These are phyloP conservation scores for Rutpela maculata DNA, from an alignment of 2,888 invertebrate species.

Conservation along the genomic window DNA sequence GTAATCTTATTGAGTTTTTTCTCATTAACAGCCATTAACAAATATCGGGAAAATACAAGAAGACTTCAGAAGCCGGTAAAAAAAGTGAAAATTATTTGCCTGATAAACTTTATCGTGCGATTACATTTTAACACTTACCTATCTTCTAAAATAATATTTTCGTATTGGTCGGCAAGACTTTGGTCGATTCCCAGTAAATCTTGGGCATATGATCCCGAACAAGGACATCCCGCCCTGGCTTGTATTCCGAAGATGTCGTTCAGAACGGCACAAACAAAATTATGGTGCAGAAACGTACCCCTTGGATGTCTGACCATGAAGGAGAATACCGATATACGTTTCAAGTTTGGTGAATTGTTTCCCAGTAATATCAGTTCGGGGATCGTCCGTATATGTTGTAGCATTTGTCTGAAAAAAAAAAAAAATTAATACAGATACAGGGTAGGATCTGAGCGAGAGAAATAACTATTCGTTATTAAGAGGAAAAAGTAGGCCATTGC, in stretches of 20 bases:
- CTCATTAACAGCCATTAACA: too few relatives aligned
- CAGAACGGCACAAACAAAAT: conserved; percentile 89
- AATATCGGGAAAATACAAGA: too few relatives aligned
- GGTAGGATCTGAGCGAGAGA: too few relatives aligned
- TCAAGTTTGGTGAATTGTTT: conserved; percentile 79
- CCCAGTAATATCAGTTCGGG: conserved; percentile 88
- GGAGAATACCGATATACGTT: conserved; percentile 88
- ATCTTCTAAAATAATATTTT: conserved; percentile 81
- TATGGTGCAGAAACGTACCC: conserved; percentile 91
- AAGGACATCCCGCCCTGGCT: conserved; percentile 86
- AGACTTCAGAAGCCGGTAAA: too few relatives aligned
- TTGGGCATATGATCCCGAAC: conserved; percentile 90
- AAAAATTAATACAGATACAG: too few relatives aligned
- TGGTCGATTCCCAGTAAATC: conserved; percentile 90
- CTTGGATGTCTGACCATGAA: conserved; percentile 89
- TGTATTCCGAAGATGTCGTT: conserved; percentile 96
- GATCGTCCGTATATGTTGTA: conserved; percentile 86
- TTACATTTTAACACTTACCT: conserved; percentile 70
- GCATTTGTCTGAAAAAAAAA: conserved; percentile 81
- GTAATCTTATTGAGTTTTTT: too few relatives aligned
- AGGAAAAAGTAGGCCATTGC: too few relatives aligned
- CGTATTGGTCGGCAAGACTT: conserved; percentile 84
- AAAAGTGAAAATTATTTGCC: too few relatives aligned
- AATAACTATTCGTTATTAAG: too few relatives aligned
- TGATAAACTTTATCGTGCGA: too few relatives aligned